Evolutionary conservation across 2,797 vertebrate genomes (phyloP), one percentile per base, ranked within the genome.

Genomic region (Acanthopagrus latus): DNA sequence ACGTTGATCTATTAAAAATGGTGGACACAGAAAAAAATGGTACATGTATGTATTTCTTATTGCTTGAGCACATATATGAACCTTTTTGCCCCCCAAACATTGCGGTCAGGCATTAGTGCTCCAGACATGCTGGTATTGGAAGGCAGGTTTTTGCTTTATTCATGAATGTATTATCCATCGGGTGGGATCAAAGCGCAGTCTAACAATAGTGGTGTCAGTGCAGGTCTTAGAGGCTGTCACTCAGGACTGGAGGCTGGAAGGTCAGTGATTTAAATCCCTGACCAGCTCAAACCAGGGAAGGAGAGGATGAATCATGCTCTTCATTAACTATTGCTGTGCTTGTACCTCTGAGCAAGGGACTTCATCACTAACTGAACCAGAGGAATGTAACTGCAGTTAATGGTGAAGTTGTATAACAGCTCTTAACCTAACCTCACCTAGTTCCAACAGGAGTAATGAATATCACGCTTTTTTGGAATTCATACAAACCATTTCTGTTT

Each of bases 181-280:
- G 2, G 5, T 3, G 66, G 80, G 80, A 86, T 87, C 74, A 80
- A 83, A 87, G 86, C 29, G 2, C 11, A 23, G 48, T 43, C 74
- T 63, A 81, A 92, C 80, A 81, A 85, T 72, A 69, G 82, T 18
- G 51, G 50, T 81, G 84, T 90, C 82, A 83, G 70, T 83, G 46
- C 46, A 46, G 76, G 20, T 64, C 74, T 86, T 51, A 44, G 52
- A 82, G 8, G 64, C 80, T 55, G 77, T 69, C 89, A 82, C 67
- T 87, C 86, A 87, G 57, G 27, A 47, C 77, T 8, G 64, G 63
- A 57, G 56, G 10, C 69, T 77, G 64, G 72, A 78, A 69, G 81
- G 78, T 81, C 71, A 75, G 57, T 57, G 4, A 11, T 72, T 84
- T 57, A 74, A 77, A 84, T 71, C 77, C 71, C 38, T 17, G 56